phyloP scores from a whole-genome alignment of 2,113 vertebrate species.

The Cephalopterus ornatus region DNA sequence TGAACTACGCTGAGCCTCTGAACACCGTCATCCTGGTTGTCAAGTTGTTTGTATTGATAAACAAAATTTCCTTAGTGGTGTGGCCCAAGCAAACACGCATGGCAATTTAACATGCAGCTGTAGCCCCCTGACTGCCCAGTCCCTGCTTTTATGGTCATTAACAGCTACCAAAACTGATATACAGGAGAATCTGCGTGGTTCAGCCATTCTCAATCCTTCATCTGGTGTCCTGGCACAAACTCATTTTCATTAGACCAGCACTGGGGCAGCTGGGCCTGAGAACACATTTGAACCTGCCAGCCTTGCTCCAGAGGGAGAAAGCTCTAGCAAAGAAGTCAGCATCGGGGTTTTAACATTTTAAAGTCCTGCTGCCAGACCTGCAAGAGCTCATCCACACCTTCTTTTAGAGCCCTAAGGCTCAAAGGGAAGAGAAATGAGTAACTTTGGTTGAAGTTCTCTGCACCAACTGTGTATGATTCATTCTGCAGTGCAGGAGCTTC shows the following conservation, averaged over 20 bases:
- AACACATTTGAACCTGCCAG: neutral
- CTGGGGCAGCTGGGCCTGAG: neutral
- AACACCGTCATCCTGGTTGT: neutral
- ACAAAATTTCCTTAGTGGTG: neutral
- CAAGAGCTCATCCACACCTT: neutral
- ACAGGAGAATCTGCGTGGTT: neutral
- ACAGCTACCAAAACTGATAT: neutral
- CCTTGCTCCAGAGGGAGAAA: neutral
- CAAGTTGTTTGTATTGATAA: neutral
- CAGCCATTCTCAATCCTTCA: neutral
- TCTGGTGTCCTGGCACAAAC: neutral
- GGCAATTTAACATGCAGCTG: neutral
- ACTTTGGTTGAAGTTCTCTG: neutral
- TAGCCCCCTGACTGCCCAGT: neutral
- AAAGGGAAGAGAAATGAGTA: neutral
- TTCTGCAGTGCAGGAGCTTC: neutral
- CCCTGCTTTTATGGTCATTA: neutral
- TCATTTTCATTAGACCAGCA: neutral
- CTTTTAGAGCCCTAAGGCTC: neutral
- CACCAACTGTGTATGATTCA: neutral
- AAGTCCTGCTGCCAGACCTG: neutral
- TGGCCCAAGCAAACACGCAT: neutral
- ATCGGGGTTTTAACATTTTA: neutral
- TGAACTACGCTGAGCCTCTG: neutral
- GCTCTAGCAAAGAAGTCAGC: neutral